Evolutionary conservation across 2,797 vertebrate species (phyloP).

Genomic region (Oreochromis mossambicus): DNA sequence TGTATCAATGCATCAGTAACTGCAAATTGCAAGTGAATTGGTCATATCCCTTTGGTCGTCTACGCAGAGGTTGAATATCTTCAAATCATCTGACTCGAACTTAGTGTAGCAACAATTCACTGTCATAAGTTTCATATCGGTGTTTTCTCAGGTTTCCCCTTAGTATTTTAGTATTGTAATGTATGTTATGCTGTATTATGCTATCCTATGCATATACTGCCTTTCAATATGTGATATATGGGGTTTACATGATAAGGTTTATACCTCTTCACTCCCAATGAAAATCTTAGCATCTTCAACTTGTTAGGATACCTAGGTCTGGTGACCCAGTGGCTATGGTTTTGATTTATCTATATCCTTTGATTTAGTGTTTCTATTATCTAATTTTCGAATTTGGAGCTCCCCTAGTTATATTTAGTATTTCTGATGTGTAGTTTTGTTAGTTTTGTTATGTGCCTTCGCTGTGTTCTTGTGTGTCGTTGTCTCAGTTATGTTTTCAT

Average conservation of each 20-base stretch:
- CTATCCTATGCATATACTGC: neutral
- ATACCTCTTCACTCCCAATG: neutral
- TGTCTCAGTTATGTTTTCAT: neutral
- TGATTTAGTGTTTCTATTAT: neutral
- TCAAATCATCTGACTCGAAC: slow-evolving; percentile 53
- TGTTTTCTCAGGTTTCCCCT: neutral
- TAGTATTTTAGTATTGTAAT: neutral
- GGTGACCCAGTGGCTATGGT: neutral
- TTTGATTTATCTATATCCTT: neutral
- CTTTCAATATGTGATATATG: neutral
- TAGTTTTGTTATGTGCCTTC: neutral
- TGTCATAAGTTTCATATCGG: slow-evolving; percentile 27
- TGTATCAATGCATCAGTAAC: slow-evolving; percentile 71
- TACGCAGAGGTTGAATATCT: slow-evolving; percentile 46
- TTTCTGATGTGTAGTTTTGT: neutral
- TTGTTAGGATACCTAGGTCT: neutral
- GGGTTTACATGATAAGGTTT: neutral
- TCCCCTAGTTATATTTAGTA: neutral
- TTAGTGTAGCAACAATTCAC: slow-evolving; percentile 31
- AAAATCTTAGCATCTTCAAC: neutral
- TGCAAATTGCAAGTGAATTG: slow-evolving; percentile 71
- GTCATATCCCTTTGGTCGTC: slow-evolving; percentile 56
- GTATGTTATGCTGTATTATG: neutral
- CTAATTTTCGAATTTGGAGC: accelerated
- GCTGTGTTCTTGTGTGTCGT: neutral